Conservation (phyloP, 2,113 vertebrate species). For the Naja naja region DNA sequence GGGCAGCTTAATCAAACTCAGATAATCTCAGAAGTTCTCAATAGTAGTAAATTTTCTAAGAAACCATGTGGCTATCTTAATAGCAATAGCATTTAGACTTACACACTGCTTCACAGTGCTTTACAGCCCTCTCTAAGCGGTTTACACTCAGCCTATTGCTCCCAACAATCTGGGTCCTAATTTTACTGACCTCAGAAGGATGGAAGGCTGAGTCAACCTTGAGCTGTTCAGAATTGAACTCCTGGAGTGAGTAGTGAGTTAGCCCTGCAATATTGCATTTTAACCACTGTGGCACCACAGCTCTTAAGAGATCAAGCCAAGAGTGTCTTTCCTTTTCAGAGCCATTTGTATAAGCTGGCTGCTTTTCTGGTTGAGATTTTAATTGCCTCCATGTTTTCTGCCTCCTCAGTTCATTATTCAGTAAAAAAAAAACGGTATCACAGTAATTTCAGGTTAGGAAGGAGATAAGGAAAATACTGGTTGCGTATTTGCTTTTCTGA, state of each 20-base stretch:
- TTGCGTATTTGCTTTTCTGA: background rate
- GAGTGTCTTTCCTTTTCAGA: background rate
- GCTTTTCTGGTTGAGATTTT: background rate
- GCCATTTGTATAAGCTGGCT: background rate
- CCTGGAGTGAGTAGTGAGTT: too few species aligned
- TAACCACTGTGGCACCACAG: too few species aligned
- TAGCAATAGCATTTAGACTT: too few species aligned
- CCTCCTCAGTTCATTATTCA: background rate
- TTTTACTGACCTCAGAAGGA: too few species aligned
- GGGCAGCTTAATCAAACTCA: background rate
- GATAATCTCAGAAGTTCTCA: background rate
- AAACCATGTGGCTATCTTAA: background rate
- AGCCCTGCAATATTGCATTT: too few species aligned
- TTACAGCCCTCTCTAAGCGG: too few species aligned
- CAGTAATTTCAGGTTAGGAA: background rate
- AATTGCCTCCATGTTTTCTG: background rate
- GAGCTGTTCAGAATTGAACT: too few species aligned
- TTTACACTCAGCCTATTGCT: too few species aligned
- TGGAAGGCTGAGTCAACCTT: too few species aligned
- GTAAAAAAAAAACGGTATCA: background rate
- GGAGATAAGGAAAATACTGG: background rate
- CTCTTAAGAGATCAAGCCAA: conserved; percentile 1
- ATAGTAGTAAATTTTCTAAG: background rate
- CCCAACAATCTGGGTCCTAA: too few species aligned
- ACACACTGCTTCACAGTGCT: too few species aligned